Percentiles rank a stretch among this genome's conserved stretches.
phyloP scores from a whole-genome alignment of 2,797 vertebrate species.

The Craterocephalus amniculus region DNA sequence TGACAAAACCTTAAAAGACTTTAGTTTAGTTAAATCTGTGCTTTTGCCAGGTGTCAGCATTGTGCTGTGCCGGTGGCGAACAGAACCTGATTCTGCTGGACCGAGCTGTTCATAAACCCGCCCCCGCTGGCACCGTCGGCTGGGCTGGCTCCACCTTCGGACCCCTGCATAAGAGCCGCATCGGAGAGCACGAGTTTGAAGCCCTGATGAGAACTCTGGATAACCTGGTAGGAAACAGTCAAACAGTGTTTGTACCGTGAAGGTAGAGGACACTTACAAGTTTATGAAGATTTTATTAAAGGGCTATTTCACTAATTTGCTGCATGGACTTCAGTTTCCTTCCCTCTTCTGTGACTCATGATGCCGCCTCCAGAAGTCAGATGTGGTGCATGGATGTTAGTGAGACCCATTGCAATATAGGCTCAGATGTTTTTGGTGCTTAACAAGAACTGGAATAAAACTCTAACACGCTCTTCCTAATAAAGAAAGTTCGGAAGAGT shows the following conservation, averaged over 20 bases:
- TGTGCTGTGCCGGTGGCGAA: slow-evolving; percentile 88
- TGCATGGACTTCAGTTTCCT: neutral
- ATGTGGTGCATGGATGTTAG: neutral
- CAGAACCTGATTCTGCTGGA: slow-evolving; percentile 94
- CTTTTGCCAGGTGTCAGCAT: slow-evolving; percentile 86
- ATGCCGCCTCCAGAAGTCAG: neutral
- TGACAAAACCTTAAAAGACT: too few relatives aligned
- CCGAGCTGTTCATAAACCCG: slow-evolving; percentile 85
- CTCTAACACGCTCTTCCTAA: neutral
- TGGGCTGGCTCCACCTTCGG: slow-evolving; percentile 96
- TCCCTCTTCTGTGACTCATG: neutral
- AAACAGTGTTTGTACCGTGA: neutral
- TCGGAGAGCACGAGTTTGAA: slow-evolving; percentile 96
- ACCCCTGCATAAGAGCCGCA: slow-evolving; percentile 92
- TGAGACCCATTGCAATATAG: neutral
- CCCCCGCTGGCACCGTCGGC: slow-evolving; percentile 87
- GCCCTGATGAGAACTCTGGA: slow-evolving; percentile 98
- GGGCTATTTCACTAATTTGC: neutral
- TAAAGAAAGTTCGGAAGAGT: neutral
- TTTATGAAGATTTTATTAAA: neutral
- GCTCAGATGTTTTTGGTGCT: neutral
- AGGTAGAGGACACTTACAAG: neutral
- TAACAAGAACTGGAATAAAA: too few relatives aligned
- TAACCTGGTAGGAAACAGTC: slow-evolving; percentile 87
- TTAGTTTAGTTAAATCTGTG: slow-evolving; percentile 18